Evolutionary conservation across 2,113 vertebrate genomes (phyloP), one percentile per base, ranked within the genome.

Genomic region (Sus scrofa): DNA sequence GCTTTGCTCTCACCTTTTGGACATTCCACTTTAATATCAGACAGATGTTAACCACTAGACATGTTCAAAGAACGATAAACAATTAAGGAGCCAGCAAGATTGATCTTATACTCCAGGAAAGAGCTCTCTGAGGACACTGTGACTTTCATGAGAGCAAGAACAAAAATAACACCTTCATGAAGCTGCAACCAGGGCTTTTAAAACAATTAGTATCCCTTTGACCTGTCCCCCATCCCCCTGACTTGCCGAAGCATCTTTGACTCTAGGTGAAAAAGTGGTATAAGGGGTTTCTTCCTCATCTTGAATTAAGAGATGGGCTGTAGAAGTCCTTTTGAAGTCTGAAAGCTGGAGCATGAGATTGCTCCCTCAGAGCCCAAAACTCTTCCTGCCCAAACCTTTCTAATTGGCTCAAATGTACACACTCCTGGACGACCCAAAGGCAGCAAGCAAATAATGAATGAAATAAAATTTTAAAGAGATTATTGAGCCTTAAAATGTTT

Each of bases 21-120:
- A 85, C 68, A 39, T 52, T 18, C 13, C 71, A 88, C 15, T 50
- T 91, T 34, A 77, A 24, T 82, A 81, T 44, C 10, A 24, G 85
- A 86, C 71, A 83, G 54, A 54, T 95, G 96, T 89, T 70, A 88
- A 79, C 82, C 83, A 91, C 86, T 82, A 91, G 89, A 95, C 82
- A 93, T 54, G n/a, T 34, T 86, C 65, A 94, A 71, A 95, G 89
- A 86, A 89, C 56, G 88, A 85, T 88, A 94, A 84, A 52, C 70
- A 75, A 52, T 79, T 37, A 91, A 86, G 74, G 62, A 89, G 86
- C 9, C 10, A 4, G 37, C 37, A 26, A 50, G 58, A 77, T 39
- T 74, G 92, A 77, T 77, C 52, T 86, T 60, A 77, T 9, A 77
- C 73, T 60, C 27, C 50, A 74, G n/a, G 60, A 84, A 87, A 95